Evolutionary conservation across 2,888 invertebrate species (phyloP).

Genomic region (Dasypolia templi): DNA sequence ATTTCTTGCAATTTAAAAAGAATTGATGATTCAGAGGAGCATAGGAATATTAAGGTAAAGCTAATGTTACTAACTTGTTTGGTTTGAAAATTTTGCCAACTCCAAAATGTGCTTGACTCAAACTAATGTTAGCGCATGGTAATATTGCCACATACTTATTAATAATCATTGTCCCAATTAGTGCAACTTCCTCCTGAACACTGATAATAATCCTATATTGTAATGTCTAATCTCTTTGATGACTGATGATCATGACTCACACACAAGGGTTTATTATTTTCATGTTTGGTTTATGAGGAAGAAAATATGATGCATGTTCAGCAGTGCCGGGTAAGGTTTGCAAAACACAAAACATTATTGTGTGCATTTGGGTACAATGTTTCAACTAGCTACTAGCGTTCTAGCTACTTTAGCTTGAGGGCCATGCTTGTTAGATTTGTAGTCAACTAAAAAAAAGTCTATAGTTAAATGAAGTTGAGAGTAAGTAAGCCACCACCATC

Average conservation of each 20-base stretch:
- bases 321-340: not conserved
- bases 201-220: slow-evolving; percentile 25
- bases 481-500: not conserved
- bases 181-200: slow-evolving; percentile 18
- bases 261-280: not conserved
- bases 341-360: not conserved
- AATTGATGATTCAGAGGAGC: slow-evolving; percentile 11
- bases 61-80: not conserved
- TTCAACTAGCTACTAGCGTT: too few species aligned
- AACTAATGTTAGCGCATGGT: not conserved
- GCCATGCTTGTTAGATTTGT: not conserved
- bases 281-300: slow-evolving; percentile 1
- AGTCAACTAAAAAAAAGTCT: not conserved
- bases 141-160: not conserved
- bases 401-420: too few species aligned
- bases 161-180: not conserved
- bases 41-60: not conserved
- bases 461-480: not conserved
- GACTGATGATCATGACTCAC: slow-evolving; percentile 7
- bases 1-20: not conserved
- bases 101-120: not conserved
- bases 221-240: not conserved
- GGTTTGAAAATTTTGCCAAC: not conserved
- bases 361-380: not conserved
- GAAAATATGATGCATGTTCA: not conserved